phyloP scores from a whole-genome alignment of 2,113 vertebrate species.

The Myanophis thanlyinensis region DNA sequence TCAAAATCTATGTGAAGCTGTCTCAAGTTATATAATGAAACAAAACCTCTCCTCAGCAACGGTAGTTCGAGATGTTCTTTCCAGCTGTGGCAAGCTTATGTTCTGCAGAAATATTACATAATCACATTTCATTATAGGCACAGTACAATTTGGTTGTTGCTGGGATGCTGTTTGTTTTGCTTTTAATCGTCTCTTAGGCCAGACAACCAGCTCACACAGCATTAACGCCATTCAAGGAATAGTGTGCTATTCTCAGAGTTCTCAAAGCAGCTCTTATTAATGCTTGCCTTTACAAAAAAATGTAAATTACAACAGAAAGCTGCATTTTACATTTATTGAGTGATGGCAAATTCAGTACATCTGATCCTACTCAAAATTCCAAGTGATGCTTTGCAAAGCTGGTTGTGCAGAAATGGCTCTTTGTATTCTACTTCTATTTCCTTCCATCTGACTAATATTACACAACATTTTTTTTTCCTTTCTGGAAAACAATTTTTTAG shows the following conservation, averaged over 20 bases:
- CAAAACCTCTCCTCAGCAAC: slow-evolving; percentile 19
- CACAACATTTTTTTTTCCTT: neutral
- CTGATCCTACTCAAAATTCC: slow-evolving; percentile 53
- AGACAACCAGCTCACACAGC: slow-evolving; percentile 53
- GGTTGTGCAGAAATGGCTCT: slow-evolving; percentile 10
- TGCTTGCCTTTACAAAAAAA: slow-evolving; percentile 50
- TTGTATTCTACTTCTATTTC: slow-evolving; percentile 31
- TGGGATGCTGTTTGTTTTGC: neutral
- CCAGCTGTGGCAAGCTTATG: slow-evolving; percentile 45
- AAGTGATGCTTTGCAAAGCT: slow-evolving; percentile 47
- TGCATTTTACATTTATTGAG: slow-evolving; percentile 56
- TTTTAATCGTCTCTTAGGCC: slow-evolving; percentile 47
- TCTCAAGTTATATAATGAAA: slow-evolving; percentile 26
- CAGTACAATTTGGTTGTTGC: slow-evolving; percentile 48
- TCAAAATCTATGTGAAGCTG: neutral
- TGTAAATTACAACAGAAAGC: slow-evolving; percentile 54
- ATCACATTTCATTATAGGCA: slow-evolving; percentile 62
- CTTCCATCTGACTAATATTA: slow-evolving; percentile 24
- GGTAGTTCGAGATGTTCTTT: slow-evolving; percentile 39
- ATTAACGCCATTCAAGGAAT: slow-evolving; percentile 53
- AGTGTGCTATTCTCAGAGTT: slow-evolving; percentile 46
- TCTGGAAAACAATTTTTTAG: neutral
- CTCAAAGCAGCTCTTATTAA: slow-evolving; percentile 57
- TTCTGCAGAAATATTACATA: slow-evolving; percentile 58
- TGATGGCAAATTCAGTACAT: slow-evolving; percentile 44